phyloP scores from a whole-genome alignment of 2,797 vertebrate species.

The Gallinago stenura region DNA sequence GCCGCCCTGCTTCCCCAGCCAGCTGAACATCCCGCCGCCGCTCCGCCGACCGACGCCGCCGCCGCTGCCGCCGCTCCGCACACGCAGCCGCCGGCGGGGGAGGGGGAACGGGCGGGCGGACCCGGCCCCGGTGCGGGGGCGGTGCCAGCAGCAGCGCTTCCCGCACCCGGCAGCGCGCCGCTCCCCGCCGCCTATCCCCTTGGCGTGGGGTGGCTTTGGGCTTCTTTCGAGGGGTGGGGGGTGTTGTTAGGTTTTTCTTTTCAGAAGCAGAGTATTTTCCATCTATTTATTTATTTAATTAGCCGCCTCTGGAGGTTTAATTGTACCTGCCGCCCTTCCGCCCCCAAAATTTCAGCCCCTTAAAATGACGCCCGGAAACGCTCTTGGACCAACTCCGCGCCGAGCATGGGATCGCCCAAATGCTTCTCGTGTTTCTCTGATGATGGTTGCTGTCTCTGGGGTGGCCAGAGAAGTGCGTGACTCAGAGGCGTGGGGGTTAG shows the following conservation, averaged over 20 bases:
- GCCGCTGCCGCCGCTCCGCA: not conserved
- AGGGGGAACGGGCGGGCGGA: not conserved
- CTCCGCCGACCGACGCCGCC: not conserved
- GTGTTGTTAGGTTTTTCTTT: too few relatives aligned
- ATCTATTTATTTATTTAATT: not conserved
- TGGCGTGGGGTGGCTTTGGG: accelerated
- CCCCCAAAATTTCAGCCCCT: not conserved
- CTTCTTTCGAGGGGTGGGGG: accelerated
- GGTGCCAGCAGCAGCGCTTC: not conserved
- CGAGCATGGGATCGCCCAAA: not conserved
- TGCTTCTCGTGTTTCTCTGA: not conserved
- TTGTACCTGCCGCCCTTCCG: not conserved
- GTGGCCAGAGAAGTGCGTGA: not conserved
- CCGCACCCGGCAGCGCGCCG: not conserved
- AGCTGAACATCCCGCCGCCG: conserved; percentile 88
- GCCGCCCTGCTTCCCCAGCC: conserved; percentile 89
- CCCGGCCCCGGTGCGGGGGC: not conserved
- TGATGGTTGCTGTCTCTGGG: not conserved
- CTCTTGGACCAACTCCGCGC: not conserved
- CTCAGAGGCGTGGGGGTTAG: not conserved
- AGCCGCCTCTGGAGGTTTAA: not conserved
- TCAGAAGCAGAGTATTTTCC: not conserved
- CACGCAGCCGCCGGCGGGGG: not conserved
- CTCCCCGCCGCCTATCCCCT: accelerated
- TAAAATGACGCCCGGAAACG: not conserved